Evolutionary conservation across 2,113 vertebrate genomes (phyloP), one percentile per base, ranked within the genome.

Genomic region (Triplophysa dalaica): DNA sequence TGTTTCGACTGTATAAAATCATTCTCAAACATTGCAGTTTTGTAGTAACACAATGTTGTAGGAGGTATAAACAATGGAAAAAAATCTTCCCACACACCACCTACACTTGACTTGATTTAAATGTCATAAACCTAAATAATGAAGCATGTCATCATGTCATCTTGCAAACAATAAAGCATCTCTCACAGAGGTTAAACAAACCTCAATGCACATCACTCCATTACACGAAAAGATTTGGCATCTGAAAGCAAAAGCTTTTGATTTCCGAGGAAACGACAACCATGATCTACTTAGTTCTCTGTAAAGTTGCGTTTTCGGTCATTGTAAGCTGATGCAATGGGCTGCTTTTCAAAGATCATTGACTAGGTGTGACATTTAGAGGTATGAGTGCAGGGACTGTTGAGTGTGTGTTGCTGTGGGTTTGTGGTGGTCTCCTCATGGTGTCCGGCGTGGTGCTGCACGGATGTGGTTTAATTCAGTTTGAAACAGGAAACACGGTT

Each of bases 401-500:
- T 1, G 19, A 58, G 9, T 26, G 13, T 45, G 21, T 5, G 52
- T 45, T 61, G 4, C 76, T 52, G 63, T 68, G 54, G 63, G 54
- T 83, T 69, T 84, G 76, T 77, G 66, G 83, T 76, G 83, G 83
- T 82, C 80, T 75, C 66, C 26, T 79, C 12, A 41, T 41, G 68
- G 54, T 81, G 80, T 82, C 80, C 83, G 43, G 76, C 61, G 14
- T 21, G 64, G 24, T 48, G 10, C 29, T 62, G 77, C 66, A 14
- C 80, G 83, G 83, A 84, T 84, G 83, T 79, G 83, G 83, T 79
- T 65, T 14, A 29, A 58, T 70, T 76, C 61, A 79, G 76, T 82
- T 81, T 79, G 76, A 82, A 82, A 84, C 83, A 84, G 83, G 83
- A 84, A 84, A 72, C 66, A 81, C 74, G 19, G 48, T 63, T 29